Conservation (phyloP, 2,797 vertebrate genomes). For the Petrocephalus schoutedeni region DNA sequence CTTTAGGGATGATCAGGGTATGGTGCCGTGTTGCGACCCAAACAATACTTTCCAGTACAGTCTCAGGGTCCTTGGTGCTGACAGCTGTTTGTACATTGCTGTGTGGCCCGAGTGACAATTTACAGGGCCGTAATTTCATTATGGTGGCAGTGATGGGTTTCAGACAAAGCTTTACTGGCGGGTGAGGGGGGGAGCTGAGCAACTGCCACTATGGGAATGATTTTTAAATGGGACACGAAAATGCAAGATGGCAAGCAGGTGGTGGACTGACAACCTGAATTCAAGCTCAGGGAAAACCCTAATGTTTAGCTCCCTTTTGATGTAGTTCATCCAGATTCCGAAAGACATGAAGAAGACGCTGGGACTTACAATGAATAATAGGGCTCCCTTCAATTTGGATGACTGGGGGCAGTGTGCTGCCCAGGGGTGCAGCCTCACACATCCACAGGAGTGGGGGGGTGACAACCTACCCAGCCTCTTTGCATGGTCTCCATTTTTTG, state of each 20-base stretch:
- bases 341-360: background rate
- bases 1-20: background rate
- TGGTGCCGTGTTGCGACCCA: slow-evolving; percentile 13
- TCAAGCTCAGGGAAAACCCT: background rate
- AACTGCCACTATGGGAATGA: background rate
- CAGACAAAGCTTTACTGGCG: background rate
- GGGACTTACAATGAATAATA: background rate
- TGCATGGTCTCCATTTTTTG: background rate
- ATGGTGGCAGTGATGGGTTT: background rate
- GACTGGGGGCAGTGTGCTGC: background rate
- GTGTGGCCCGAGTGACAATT: background rate
- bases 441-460: background rate
- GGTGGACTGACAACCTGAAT: background rate
- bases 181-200: background rate
- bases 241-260: background rate
- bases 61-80: background rate
- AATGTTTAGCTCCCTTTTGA: background rate
- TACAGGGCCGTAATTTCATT: background rate
- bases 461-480: background rate
- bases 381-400: background rate
- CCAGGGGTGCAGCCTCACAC: background rate
- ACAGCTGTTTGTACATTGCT: background rate
- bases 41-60: background rate
- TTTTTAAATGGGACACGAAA: background rate
- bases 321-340: background rate